Base-by-base conservation (phyloP, 2,888 invertebrate species). In the Hypomecis punctinalis region DNA sequence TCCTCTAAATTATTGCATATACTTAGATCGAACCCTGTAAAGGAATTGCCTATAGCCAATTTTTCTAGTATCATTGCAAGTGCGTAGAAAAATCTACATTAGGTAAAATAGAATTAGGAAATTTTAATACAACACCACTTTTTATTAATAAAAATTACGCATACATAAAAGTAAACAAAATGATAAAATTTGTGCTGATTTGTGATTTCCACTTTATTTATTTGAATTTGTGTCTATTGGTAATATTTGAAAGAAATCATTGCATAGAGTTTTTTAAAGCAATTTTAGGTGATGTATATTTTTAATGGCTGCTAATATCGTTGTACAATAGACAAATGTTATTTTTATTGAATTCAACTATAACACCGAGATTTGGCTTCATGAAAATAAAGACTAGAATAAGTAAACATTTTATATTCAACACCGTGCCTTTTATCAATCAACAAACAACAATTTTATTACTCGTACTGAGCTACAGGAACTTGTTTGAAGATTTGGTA, bases 41-140 rank as follows among this genome's bases (percentile, higher is more conserved):
- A 63, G 57, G 66, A 73, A 75, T 72, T 74, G 73, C 72, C 59
- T 66, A 55, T 68, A 70, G 70, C 67, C 48, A 71, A 68, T 66
- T 63, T 62, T 58, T 61, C 53, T 63, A 67, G 66, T 36, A 63
- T 61, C 11, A 55, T 57, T 65, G 52, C 52, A 61, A 61, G 61
- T 53, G 60, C 55, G 49, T 64, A 59, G 59, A 5, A 36, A 37
- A 63, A 55, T 42, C 47, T 39, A 55, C 11, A 51, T 53, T 52
- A n/a, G n/a, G n/a, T n/a, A 55, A 13, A 23, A 42, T 60, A 66
- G 47, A 62, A 55, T 51, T 62, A 58, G 47, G 10, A 11, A 63
- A 37, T 57, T 49, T 13, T 57, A 58, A 59, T 39, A n/a, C 49
- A 57, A 52, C 46, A 57, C 45, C 7, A 11, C 35, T 42, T 36